phyloP scores from a whole-genome alignment of 2,113 vertebrate species.

The Nasalis larvatus region DNA sequence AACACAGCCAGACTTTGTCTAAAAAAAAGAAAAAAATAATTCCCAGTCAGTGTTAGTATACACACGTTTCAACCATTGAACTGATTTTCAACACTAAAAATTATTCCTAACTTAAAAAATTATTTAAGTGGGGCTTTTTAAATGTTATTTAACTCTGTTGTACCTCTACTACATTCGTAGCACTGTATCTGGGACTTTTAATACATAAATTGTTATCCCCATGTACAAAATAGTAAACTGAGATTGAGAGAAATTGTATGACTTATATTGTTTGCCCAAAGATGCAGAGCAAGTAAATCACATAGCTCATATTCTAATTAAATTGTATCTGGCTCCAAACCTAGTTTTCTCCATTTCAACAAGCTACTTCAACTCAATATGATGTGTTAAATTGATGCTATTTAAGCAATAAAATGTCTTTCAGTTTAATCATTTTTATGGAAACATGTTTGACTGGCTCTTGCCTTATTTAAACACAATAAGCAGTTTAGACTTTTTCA shows the following conservation, averaged over 20 bases:
- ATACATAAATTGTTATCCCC: not conserved
- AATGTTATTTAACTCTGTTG: not conserved
- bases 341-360: not conserved
- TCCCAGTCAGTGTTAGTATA: not conserved
- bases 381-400: constrained; percentile 10
- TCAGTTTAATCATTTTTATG: constrained; percentile 42
- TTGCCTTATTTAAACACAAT: constrained; percentile 45
- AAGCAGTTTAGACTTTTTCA: not conserved
- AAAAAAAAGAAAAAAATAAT: too few species aligned
- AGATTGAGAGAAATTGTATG: constrained; percentile 37
- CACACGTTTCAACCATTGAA: not conserved
- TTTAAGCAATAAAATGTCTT: constrained; percentile 47
- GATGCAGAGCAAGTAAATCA: not conserved
- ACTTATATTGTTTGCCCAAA: not conserved
- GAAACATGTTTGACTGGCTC: not conserved
- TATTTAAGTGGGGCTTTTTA: not conserved
- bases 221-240: not conserved
- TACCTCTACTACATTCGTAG: not conserved
- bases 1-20: too few species aligned
- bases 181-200: not conserved
- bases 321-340: constrained; percentile 25
- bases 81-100: constrained; percentile 19
- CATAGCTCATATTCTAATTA: constrained; percentile 43
- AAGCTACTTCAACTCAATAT: constrained; percentile 28
- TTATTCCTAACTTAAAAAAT: not conserved